These are phyloP conservation scores for Coregonus sp. DNA, from an alignment of 2,797 vertebrate species.

Conservation along the genomic window DNA sequence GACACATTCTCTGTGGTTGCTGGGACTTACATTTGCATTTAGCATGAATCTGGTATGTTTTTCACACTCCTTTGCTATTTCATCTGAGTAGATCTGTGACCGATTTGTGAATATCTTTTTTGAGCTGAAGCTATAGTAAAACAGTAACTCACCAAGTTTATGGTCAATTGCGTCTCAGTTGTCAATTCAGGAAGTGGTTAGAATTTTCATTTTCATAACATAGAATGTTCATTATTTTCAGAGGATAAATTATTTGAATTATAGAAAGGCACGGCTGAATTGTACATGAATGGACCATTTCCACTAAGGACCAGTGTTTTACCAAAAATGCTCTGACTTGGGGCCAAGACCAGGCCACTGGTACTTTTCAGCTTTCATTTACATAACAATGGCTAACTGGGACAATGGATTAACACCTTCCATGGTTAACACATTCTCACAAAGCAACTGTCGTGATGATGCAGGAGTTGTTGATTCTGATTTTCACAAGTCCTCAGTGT, in stretches of 20 bases:
- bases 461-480: too few species aligned
- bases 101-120: background rate
- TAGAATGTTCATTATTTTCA: background rate
- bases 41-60: conserved; percentile 16
- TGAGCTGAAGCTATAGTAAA: background rate
- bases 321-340: too few species aligned
- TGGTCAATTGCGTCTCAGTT: background rate
- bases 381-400: too few species aligned
- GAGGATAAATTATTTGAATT: background rate
- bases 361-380: too few species aligned
- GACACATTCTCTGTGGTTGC: conserved; percentile 45
- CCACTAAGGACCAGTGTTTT: too few species aligned
- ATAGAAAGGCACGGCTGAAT: too few species aligned
- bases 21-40: conserved; percentile 47
- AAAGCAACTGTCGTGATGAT: too few species aligned
- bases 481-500: too few species aligned
- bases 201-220: background rate
- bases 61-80: background rate
- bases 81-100: background rate
- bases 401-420: too few species aligned
- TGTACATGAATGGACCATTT: too few species aligned
- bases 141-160: background rate
- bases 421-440: too few species aligned
- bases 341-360: too few species aligned
- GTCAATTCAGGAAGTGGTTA: background rate